These are phyloP conservation scores for Pristionchus mayeri DNA, from an alignment of 2,888 invertebrate genomes.

Conservation along the genomic window DNA sequence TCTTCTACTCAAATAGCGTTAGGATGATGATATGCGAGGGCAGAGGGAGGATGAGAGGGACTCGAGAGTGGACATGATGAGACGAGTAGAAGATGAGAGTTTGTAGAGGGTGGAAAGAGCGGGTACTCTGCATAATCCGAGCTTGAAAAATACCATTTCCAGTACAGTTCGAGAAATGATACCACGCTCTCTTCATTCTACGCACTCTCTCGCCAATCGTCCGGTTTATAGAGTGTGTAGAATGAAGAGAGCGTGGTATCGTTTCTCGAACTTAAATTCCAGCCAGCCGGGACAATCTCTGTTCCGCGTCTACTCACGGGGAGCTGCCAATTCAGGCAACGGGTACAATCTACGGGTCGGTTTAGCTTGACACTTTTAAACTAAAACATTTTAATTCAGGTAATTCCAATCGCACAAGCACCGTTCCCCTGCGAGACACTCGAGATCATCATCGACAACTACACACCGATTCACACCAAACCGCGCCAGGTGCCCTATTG, in stretches of 20 bases:
- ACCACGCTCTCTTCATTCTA: too few species aligned
- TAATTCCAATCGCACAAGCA: neutral
- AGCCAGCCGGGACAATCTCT: neutral
- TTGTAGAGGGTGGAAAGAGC: too few species aligned
- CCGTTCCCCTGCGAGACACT: neutral
- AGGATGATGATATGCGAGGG: neutral
- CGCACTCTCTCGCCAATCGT: too few species aligned
- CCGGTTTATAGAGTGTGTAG: too few species aligned
- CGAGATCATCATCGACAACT: constrained; percentile 22
- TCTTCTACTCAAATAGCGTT: neutral
- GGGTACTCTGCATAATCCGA: neutral
- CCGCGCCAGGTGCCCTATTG: neutral
- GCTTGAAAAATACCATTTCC: neutral
- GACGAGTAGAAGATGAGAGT: neutral
- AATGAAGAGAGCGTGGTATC: too few species aligned
- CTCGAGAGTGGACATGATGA: neutral
- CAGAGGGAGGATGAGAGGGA: neutral
- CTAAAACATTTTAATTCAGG: neutral
- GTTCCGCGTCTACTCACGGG: neutral
- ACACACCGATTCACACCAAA: neutral
- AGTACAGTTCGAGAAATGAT: too few species aligned
- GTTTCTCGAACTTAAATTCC: too few species aligned
- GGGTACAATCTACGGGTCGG: neutral
- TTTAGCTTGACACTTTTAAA: neutral
- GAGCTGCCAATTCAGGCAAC: neutral